A percentile compares a stretch with the other conserved stretches of the same genome.
Evolutionary conservation across 2,113 vertebrate genomes (phyloP).

Genomic region (Catharus bicknelli): DNA sequence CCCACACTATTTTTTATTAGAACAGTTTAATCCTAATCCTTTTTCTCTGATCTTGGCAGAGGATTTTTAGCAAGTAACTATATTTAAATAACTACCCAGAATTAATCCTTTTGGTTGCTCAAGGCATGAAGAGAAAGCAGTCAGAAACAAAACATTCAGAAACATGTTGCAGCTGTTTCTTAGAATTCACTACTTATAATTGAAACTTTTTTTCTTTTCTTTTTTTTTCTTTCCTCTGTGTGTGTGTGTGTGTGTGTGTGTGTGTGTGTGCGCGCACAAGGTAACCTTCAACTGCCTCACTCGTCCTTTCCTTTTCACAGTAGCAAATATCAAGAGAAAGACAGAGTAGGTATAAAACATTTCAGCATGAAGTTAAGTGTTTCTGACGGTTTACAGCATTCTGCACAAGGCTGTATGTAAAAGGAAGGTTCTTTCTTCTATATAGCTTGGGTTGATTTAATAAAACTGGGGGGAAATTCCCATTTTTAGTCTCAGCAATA

Average conservation of each 20-base stretch:
- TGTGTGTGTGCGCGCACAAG: neutral
- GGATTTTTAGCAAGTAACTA: constrained; percentile 81
- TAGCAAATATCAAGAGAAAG: constrained; percentile 39
- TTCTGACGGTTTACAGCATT: constrained; percentile 34
- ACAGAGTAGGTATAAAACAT: constrained; percentile 14
- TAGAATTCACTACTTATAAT: constrained; percentile 74
- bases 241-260: neutral
- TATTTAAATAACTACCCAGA: constrained; percentile 86
- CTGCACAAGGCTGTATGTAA: neutral
- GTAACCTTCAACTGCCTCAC: constrained; percentile 56
- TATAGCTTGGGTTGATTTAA: neutral
- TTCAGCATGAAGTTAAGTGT: constrained; percentile 20
- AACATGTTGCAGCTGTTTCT: constrained; percentile 78
- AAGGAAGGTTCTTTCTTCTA: neutral
- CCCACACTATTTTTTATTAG: constrained; percentile 71
- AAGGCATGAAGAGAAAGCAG: constrained; percentile 72
- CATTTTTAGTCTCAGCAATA: neutral
- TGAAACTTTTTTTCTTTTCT: constrained; percentile 30
- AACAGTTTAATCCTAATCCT: constrained; percentile 84
- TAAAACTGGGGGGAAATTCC: neutral
- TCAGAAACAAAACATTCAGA: constrained; percentile 82
- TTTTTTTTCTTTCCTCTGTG: neutral
- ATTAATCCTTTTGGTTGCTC: constrained; percentile 86
- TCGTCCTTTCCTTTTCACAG: constrained; percentile 49
- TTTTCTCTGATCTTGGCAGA: constrained; percentile 86